Conservation (phyloP, 2,888 invertebrate genomes). For the Erebia aethiops region DNA sequence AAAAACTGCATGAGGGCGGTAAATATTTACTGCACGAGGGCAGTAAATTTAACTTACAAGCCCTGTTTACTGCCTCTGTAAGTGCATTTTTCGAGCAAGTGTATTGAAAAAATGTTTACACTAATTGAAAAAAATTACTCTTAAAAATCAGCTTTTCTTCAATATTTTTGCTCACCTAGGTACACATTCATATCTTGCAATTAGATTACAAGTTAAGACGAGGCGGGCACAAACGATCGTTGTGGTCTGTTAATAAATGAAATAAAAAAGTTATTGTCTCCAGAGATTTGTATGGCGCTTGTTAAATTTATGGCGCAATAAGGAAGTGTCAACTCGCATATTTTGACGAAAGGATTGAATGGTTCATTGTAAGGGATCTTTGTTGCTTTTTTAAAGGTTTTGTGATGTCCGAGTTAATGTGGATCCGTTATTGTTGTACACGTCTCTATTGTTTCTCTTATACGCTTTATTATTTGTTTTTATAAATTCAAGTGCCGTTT, state of each 20-base stretch:
- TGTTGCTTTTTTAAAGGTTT: constrained; percentile 65
- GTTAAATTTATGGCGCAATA: constrained; percentile 78
- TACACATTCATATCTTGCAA: neutral
- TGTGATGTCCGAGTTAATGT: constrained; percentile 62
- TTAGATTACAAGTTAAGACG: neutral
- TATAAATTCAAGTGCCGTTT: constrained; percentile 66
- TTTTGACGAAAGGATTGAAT: constrained; percentile 81
- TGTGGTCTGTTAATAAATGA: constrained; percentile 28
- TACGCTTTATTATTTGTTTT: constrained; percentile 72
- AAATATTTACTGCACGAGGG: no score
- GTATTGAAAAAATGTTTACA: no score
- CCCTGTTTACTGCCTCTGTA: no score
- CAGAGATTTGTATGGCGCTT: constrained; percentile 58
- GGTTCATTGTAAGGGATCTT: constrained; percentile 66
- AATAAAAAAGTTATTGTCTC: constrained; percentile 43
- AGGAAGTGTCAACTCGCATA: constrained; percentile 77
- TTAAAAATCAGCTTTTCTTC: no score
- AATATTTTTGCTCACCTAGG: neutral
- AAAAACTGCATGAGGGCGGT: no score
- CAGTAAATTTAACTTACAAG: no score
- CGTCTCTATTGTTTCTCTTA: constrained; percentile 67
- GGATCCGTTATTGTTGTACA: constrained; percentile 63
- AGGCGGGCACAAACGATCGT: neutral
- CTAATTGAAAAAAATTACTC: no score
- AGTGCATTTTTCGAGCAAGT: no score